Conservation (phyloP, 1,140 invertebrate genomes). For the Cepaea nemoralis region DNA sequence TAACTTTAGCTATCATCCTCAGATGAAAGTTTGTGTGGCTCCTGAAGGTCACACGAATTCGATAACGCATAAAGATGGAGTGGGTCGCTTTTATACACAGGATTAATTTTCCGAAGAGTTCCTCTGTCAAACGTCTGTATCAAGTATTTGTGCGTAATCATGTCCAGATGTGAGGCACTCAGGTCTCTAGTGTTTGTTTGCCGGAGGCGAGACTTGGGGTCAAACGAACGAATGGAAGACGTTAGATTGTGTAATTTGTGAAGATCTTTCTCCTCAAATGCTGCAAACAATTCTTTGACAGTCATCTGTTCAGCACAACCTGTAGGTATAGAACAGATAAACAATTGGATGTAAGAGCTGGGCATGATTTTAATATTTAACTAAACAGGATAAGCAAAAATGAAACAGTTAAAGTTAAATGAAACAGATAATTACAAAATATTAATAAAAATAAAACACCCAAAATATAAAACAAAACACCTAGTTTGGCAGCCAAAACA, state of each 20-base stretch:
- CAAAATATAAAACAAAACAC: no score
- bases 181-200: slow-evolving; percentile 46
- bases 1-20: no score
- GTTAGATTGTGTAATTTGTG: slow-evolving; percentile 46
- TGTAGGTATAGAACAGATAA: not conserved
- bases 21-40: not conserved
- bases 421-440: no score
- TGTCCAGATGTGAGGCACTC: slow-evolving; percentile 37
- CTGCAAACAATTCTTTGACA: slow-evolving; percentile 52
- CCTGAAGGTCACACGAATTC: not conserved
- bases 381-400: no score
- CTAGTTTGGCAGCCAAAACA: no score
- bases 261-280: slow-evolving; percentile 56
- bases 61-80: slow-evolving; percentile 52
- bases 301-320: slow-evolving; percentile 9
- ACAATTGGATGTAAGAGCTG: no score
- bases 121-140: slow-evolving; percentile 53
- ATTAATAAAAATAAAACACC: no score
- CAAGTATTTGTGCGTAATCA: slow-evolving; percentile 42
- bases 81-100: slow-evolving; percentile 49
- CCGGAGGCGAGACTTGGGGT: slow-evolving; percentile 43
- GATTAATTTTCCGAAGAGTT: slow-evolving; percentile 43
- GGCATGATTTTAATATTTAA: no score
- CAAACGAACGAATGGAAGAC: slow-evolving; percentile 50
- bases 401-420: no score